Base-by-base conservation (phyloP, 2,113 vertebrate genomes). In the Phyllopteryx taeniolatus region DNA sequence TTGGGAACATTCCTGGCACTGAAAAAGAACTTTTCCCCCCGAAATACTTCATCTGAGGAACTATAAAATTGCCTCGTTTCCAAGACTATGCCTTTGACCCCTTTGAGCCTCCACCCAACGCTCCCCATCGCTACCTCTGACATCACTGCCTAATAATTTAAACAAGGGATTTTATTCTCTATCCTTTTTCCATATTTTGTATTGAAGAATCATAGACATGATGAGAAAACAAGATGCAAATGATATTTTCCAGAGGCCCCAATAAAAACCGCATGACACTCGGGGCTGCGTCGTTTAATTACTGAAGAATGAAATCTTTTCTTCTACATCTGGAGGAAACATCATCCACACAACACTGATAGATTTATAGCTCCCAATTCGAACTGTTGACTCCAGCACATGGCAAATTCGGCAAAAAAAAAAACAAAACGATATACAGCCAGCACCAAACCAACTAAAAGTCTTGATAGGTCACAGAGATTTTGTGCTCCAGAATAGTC, bases 221-320 rank as follows among this genome's bases (percentile, higher is more conserved):
- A 94, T 94, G 93, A 92, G 92, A 93, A 94, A 94, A 93, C 92
- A 94, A 93, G 93, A 92, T 93, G 92, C 78, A 85, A 91, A 91
- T 85, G 75, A 92, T 94, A 88, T 91, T 89, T 93, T 92, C 91
- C 91, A 92, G 89, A 91, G 86, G 73, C 81, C 84, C 84, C 86
- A 92, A 92, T 92, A 93, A 93, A 93, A 93, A 92, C 87, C 87
- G 86, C 88, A 93, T 90, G 92, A 94, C 93, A 94, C 92, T 89
- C 87, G 86, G 78, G 86, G 83, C 90, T 88, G 89, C 79, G 91
- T 85, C 87, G 85, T 91, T 93, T 94, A 93, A 94, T 94, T 94
- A 93, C 91, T 92, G 91, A 94, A 90, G 92, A 89, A 93, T 93
- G 92, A 92, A 93, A 93, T 90, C 91, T 90, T 91, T 90, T 91